Percentiles rank a stretch among this genome's conserved stretches.
Conservation (phyloP, 2,888 invertebrate genomes). For the Heliconius hortense region DNA sequence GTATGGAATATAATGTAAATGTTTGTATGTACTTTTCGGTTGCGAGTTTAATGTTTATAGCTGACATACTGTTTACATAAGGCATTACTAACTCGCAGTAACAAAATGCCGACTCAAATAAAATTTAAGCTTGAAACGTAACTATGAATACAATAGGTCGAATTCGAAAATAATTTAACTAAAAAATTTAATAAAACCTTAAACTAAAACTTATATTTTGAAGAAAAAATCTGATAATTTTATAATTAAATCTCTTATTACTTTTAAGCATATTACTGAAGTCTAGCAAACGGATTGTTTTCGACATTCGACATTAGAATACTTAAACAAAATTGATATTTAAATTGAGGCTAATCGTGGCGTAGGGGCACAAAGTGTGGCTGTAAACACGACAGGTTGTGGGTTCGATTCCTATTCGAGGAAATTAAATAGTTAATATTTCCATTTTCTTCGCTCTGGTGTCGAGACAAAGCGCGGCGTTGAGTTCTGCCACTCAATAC, state of each 20-base stretch:
- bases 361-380: too few species aligned
- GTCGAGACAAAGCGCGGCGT: too few species aligned
- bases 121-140: background rate
- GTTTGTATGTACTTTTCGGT: slow-evolving; percentile 13
- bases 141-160: background rate
- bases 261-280: too few species aligned
- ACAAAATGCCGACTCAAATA: background rate
- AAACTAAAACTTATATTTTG: too few species aligned
- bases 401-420: too few species aligned
- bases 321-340: background rate
- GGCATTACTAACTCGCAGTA: background rate
- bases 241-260: too few species aligned
- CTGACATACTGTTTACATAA: slow-evolving; percentile 15
- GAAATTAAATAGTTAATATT: too few species aligned
- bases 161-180: background rate
- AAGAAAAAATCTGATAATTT: too few species aligned
- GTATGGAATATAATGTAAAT: slow-evolving; percentile 23
- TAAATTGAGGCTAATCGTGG: background rate
- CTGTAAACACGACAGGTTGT: too few species aligned
- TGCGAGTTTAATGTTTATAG: slow-evolving; percentile 26
- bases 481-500: too few species aligned
- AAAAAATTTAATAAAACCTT: background rate
- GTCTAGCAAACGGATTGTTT: background rate
- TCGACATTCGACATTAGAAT: background rate
- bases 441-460: too few species aligned